These are phyloP conservation scores for Crotalus helleri DNA, from an alignment of 2,113 vertebrate species.

Conservation along the genomic window DNA sequence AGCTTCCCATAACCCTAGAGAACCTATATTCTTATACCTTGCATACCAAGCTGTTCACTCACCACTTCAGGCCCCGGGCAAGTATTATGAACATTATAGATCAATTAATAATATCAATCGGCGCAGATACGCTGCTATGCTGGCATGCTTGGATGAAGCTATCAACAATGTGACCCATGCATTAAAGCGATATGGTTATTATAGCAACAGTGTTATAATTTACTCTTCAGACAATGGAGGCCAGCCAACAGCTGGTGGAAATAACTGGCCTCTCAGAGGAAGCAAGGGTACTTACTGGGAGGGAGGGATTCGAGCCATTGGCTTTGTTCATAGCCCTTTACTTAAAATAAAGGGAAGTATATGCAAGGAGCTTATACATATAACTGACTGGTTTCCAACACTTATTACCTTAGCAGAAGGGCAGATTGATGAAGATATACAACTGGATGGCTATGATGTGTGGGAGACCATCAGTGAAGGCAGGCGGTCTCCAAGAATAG, in stretches of 20 bases:
- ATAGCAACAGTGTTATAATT: slow-evolving; percentile 88
- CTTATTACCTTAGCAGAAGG: slow-evolving; percentile 88
- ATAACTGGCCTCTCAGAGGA: slow-evolving; percentile 95
- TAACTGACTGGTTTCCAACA: slow-evolving; percentile 97
- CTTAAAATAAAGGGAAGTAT: slow-evolving; percentile 84
- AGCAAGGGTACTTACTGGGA: slow-evolving; percentile 97
- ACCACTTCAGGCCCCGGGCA: slow-evolving; percentile 87
- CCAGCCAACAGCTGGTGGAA: slow-evolving; percentile 88
- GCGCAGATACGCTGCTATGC: slow-evolving; percentile 92
- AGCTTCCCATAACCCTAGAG: slow-evolving; percentile 79
- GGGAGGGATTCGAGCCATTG: slow-evolving; percentile 90
- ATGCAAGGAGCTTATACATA: slow-evolving; percentile 89
- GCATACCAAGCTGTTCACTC: slow-evolving; percentile 96
- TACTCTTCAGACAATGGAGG: slow-evolving; percentile 97
- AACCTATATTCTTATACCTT: slow-evolving; percentile 88
- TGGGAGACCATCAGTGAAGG: slow-evolving; percentile 97
- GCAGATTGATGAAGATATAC: slow-evolving; percentile 83
- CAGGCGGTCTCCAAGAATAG: slow-evolving; percentile 85
- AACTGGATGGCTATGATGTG: slow-evolving; percentile 90
- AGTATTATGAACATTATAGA: slow-evolving; percentile 87
- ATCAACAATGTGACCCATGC: slow-evolving; percentile 88
- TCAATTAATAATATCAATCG: slow-evolving; percentile 88
- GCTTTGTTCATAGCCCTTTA: slow-evolving; percentile 93
- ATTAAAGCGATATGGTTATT: slow-evolving; percentile 85
- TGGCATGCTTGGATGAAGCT: slow-evolving; percentile 92